Evolutionary conservation across 1,140 invertebrate species (phyloP), one percentile per base, ranked within the genome.

Genomic region (Manduca sexta): DNA sequence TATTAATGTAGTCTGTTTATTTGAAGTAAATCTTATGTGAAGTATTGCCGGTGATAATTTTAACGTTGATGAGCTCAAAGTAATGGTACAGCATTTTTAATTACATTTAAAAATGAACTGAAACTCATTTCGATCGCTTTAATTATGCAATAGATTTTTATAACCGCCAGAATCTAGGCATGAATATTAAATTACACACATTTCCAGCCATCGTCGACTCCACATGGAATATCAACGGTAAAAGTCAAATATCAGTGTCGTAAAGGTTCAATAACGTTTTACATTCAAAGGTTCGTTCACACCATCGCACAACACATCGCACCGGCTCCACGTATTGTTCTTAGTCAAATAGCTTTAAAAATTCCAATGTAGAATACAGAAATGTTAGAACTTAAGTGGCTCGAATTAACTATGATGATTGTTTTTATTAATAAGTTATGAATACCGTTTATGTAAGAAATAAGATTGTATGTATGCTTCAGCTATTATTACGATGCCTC

Each of bases 201-300:
- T 46, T 48, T 42, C 49, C 45, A 47, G 47, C 47, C 29, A 50
- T 46, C 31, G 49, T 30, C 34, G 39, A 18, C 38, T 50, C 37
- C 43, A 51, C 39, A 37, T 43, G 31, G 48, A 52, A 63, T 59
- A 56, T 52, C 49, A 44, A 37, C 55, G 45, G 52, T 65, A 39
- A 21, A 56, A 59, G 59, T 62, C 63, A 56, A 65, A 62, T 65
- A 59, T 65, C 63, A 49, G 52, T 29, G 34, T 42, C 47, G 51
- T 50, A 49, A 61, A 47, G 42, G 45, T 52, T 61, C 58, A 65
- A 65, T 61, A 61, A 61, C 57, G 52, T 56, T 60, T 49, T 55
- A 61, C 55, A 61, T 57, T 65, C 49, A 53, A 21, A 17, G 16
- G 38, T 14, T 16, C 12, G 13, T 18, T 40, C 15, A n/a, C 15